A percentile compares a stretch with the other conserved stretches of the same genome.
These are phyloP conservation scores for Artemia franciscana DNA, from an alignment of 1,140 invertebrate genomes.

Conservation along the genomic window DNA sequence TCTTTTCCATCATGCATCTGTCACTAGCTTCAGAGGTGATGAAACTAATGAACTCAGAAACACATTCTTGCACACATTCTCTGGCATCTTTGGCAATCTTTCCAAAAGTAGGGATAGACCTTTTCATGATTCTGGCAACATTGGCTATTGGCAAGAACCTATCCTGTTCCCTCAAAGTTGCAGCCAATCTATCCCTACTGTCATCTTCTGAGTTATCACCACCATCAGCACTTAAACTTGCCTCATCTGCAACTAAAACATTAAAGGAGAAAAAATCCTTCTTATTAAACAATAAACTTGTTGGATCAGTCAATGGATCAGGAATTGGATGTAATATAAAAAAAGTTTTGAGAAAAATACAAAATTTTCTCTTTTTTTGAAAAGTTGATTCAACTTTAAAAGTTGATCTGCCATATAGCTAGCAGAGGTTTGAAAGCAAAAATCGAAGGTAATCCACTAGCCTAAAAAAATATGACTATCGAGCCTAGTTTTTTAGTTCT, in stretches of 20 bases:
- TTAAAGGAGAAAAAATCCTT: neutral
- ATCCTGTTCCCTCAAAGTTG: conserved; percentile 58
- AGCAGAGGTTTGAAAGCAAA: too few species aligned
- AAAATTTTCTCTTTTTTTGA: too few species aligned
- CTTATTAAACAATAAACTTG: too few species aligned
- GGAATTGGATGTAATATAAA: too few species aligned
- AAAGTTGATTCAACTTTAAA: too few species aligned
- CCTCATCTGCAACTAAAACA: conserved; percentile 14
- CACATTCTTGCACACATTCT: conserved; percentile 98
- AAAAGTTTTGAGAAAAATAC: too few species aligned
- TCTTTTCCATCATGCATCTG: conserved; percentile 84
- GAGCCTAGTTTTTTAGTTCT: too few species aligned
- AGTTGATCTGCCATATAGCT: too few species aligned
- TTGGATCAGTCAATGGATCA: too few species aligned
- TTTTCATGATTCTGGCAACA: conserved; percentile 97
- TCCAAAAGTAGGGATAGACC: conserved; percentile 79
- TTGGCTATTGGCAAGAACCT: conserved; percentile 93
- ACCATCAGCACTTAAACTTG: conserved; percentile 17
- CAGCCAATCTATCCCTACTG: conserved; percentile 19
- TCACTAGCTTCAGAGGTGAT: conserved; percentile 96
- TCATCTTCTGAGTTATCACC: conserved; percentile 19
- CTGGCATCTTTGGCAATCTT: conserved; percentile 99
- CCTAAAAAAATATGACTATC: too few species aligned
- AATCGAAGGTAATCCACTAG: neutral
- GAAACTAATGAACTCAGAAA: conserved; percentile 98